phyloP scores from a whole-genome alignment of 2,888 invertebrate genomes.

The Drosophila basisetae region DNA sequence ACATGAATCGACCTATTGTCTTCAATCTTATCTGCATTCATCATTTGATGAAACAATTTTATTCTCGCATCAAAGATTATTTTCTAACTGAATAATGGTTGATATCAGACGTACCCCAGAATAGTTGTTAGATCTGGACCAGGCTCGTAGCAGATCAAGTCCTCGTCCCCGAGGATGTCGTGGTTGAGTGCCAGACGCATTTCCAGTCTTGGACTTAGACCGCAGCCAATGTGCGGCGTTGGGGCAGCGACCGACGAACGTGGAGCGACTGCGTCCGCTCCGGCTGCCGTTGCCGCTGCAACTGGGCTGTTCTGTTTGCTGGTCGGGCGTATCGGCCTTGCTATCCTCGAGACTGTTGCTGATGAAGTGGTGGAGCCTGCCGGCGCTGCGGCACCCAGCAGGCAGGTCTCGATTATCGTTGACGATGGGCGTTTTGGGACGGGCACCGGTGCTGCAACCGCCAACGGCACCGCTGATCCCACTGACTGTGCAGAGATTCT shows the following conservation, averaged over 20 bases:
- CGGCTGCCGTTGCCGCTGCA: constrained; percentile 26
- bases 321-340: constrained; percentile 60
- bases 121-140: constrained; percentile 86
- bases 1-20: not conserved
- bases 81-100: not conserved
- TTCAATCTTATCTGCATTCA: not conserved
- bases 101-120: constrained; percentile 81
- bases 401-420: constrained; percentile 85
- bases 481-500: constrained; percentile 53
- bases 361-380: constrained; percentile 81
- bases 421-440: constrained; percentile 79
- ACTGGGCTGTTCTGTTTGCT: constrained; percentile 46
- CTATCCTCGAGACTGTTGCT: constrained; percentile 84
- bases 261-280: constrained; percentile 56
- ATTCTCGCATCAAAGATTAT: not conserved
- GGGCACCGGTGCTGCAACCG: constrained; percentile 42
- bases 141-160: constrained; percentile 86
- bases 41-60: not conserved
- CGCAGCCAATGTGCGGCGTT: constrained; percentile 81
- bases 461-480: constrained; percentile 12
- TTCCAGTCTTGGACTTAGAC: constrained; percentile 89
- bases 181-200: constrained; percentile 88
- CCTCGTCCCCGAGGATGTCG: constrained; percentile 87
- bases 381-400: constrained; percentile 81
- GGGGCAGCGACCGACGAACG: constrained; percentile 67